Evolutionary conservation across 2,888 invertebrate genomes (phyloP).

Genomic region (Ptilodon capucinus): DNA sequence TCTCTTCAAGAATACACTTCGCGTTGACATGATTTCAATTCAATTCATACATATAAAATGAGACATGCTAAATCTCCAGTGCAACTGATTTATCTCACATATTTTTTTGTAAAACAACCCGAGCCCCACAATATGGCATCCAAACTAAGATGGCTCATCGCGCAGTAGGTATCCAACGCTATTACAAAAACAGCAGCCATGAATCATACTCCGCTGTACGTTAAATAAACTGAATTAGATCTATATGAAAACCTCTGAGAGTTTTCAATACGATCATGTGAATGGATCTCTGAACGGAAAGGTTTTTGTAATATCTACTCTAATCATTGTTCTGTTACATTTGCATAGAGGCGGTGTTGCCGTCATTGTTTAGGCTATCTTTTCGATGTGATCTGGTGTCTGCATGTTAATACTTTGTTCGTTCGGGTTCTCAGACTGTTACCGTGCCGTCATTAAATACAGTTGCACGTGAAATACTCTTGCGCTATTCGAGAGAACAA

Average conservation of each 20-base stretch:
- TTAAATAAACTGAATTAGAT: slow-evolving; percentile 41
- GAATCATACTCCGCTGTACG: slow-evolving; percentile 60
- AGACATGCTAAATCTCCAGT: neutral
- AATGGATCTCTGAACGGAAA: slow-evolving; percentile 43
- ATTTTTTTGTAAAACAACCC: neutral
- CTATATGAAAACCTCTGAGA: slow-evolving; percentile 57
- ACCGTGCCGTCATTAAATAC: slow-evolving; percentile 73
- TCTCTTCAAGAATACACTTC: neutral
- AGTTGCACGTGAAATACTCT: slow-evolving; percentile 73
- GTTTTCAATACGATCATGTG: slow-evolving; percentile 51
- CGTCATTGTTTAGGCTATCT: slow-evolving; percentile 77
- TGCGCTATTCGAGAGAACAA: slow-evolving; percentile 70
- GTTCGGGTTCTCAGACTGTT: slow-evolving; percentile 74
- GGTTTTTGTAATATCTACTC: slow-evolving; percentile 54
- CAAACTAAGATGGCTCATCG: slow-evolving; percentile 48
- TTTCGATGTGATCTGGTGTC: slow-evolving; percentile 63
- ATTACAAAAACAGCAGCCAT: slow-evolving; percentile 63
- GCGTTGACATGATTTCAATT: neutral
- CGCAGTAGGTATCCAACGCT: slow-evolving; percentile 42
- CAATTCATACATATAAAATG: neutral
- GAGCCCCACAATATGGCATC: slow-evolving; percentile 22
- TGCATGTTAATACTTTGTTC: slow-evolving; percentile 62
- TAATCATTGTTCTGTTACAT: slow-evolving; percentile 47
- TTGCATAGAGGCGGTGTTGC: slow-evolving; percentile 61
- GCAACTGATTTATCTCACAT: neutral